phyloP scores from a whole-genome alignment of 2,797 vertebrate species.

The Apodemus agrarius region DNA sequence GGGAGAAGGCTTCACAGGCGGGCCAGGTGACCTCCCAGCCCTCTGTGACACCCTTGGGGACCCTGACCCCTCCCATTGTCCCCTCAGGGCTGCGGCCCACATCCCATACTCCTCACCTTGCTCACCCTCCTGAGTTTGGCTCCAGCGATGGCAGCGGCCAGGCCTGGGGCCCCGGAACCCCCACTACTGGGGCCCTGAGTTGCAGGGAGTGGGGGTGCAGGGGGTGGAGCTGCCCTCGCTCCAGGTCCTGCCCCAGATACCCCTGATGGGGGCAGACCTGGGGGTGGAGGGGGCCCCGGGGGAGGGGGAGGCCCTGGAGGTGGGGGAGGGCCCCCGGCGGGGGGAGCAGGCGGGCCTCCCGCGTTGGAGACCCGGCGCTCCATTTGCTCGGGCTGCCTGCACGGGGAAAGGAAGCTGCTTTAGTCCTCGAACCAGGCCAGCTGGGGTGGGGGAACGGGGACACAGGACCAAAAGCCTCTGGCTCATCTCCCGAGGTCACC shows the following conservation, averaged over 20 bases:
- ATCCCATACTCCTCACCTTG: slow-evolving; percentile 86
- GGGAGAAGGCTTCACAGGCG: slow-evolving; percentile 18
- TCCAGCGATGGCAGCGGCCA: slow-evolving; percentile 91
- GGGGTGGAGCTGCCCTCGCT: slow-evolving; percentile 85
- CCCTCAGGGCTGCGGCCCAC: background rate
- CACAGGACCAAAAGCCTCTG: background rate
- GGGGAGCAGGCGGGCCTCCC: slow-evolving; percentile 71
- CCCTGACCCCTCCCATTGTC: background rate
- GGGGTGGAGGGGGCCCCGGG: slow-evolving; percentile 82
- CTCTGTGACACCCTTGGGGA: background rate
- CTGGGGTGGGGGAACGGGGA: background rate
- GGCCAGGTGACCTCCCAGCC: background rate
- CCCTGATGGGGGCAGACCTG: slow-evolving; percentile 80
- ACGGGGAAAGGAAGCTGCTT: background rate
- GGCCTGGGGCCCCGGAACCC: slow-evolving; percentile 78
- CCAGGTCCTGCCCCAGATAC: slow-evolving; percentile 71
- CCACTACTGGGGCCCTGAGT: slow-evolving; percentile 78
- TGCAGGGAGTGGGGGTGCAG: slow-evolving; percentile 91
- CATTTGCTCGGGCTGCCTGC: slow-evolving; percentile 69
- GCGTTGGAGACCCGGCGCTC: slow-evolving; percentile 77
- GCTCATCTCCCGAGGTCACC: background rate
- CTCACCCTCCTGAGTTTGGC: slow-evolving; percentile 91
- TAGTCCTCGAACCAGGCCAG: background rate
- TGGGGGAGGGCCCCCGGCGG: slow-evolving; percentile 83
- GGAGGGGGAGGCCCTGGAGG: slow-evolving; percentile 82